phyloP scores from a whole-genome alignment of 92 coral and sea anemone species.

The Porites evermanni region DNA sequence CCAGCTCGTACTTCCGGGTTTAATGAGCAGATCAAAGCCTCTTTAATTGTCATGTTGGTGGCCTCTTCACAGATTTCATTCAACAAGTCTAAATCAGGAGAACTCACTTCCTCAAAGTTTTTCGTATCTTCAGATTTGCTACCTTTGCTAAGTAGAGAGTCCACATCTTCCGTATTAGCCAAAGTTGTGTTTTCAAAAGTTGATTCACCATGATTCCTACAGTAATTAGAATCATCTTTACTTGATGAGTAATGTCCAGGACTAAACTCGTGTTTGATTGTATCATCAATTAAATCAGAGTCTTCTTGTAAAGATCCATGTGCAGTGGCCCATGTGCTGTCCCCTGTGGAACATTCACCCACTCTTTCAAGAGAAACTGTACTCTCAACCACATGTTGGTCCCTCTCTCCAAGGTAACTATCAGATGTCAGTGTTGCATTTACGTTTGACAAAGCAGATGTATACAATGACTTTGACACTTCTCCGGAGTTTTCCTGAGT shows the following conservation, averaged over 20 bases:
- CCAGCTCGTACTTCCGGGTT: slow-evolving; percentile 84
- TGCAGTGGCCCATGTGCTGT: slow-evolving; percentile 39
- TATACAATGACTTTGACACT: slow-evolving; percentile 26
- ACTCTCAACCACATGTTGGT: not conserved
- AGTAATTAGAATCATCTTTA: not conserved
- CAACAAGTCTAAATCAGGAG: slow-evolving; percentile 55
- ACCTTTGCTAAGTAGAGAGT: no score
- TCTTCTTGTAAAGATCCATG: slow-evolving; percentile 20
- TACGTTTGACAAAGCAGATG: slow-evolving; percentile 22
- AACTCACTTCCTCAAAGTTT: not conserved
- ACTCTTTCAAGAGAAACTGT: not conserved
- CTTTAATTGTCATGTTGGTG: slow-evolving; percentile 88
- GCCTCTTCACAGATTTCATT: slow-evolving; percentile 93
- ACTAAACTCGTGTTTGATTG: slow-evolving; percentile 9
- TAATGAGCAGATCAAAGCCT: slow-evolving; percentile 79
- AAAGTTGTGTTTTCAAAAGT: not conserved
- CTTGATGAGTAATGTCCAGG: not conserved
- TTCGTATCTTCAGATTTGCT: no score
- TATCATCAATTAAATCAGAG: slow-evolving; percentile 26
- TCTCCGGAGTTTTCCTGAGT: slow-evolving; percentile 6
- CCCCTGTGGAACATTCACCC: slow-evolving; percentile 15
- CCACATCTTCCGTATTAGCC: no score
- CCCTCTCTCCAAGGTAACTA: not conserved
- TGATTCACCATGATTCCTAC: not conserved
- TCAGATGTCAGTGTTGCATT: slow-evolving; percentile 14